Evolutionary conservation across 1,140 invertebrate species (phyloP).

Genomic region (Bactericera cockerelli): DNA sequence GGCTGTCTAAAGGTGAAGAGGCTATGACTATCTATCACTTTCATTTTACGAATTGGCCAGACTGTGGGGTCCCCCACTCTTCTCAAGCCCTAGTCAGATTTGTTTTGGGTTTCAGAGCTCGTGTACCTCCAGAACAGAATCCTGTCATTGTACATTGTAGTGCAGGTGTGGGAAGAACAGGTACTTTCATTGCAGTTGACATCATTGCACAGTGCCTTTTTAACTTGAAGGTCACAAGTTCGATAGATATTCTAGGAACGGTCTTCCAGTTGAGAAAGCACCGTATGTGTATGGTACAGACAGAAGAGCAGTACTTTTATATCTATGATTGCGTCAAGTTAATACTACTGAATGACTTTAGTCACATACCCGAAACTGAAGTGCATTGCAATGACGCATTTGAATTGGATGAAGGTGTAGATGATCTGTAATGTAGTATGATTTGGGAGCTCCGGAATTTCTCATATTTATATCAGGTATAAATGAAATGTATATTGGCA

Average conservation of each 20-base stretch:
- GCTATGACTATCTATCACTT: conserved; percentile 78
- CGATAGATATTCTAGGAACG: conserved; percentile 70
- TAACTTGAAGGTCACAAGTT: conserved; percentile 41
- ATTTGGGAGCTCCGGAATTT: too few relatives aligned
- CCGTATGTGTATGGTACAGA: conserved; percentile 82
- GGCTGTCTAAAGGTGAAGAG: conserved; percentile 70
- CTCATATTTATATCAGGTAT: too few relatives aligned
- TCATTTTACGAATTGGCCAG: conserved; percentile 95
- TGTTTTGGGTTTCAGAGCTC: conserved; percentile 77
- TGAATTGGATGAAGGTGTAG: background rate
- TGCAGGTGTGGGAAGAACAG: conserved; percentile 79
- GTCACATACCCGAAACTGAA: background rate
- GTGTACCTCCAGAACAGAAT: conserved; percentile 55
- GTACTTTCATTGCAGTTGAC: conserved; percentile 83
- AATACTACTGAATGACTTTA: background rate
- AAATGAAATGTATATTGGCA: too few relatives aligned
- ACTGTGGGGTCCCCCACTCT: conserved; percentile 89
- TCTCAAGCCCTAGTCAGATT: conserved; percentile 79
- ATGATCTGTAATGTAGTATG: too few relatives aligned
- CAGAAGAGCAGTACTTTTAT: conserved; percentile 84
- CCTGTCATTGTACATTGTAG: conserved; percentile 87
- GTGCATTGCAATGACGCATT: background rate
- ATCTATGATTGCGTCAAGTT: conserved; percentile 41
- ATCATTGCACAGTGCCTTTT: conserved; percentile 71
- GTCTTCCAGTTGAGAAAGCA: conserved; percentile 74